Base-by-base conservation (phyloP, 2,888 invertebrate species). In the Tetragnatha montana region DNA sequence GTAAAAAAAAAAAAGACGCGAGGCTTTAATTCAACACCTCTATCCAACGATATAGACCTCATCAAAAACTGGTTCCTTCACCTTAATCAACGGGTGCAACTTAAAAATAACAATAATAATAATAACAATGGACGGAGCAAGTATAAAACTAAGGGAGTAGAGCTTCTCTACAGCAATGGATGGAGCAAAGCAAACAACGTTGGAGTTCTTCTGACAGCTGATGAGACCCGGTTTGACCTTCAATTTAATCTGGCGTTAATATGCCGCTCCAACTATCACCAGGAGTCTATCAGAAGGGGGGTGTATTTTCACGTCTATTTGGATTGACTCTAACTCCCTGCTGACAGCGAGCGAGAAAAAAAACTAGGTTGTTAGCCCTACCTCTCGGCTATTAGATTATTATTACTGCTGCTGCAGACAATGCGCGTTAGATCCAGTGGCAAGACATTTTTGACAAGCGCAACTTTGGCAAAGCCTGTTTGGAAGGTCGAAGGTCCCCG, bases 371-470 rank as follows among this genome's bases (percentile, higher is more conserved):
- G 81, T 81, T 85, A 71, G 81, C 70, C 81, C 78, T 81, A 76
- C 81, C 85, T 89, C 35, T 70, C 71, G 50, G 78, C 85, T 89
- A 86, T 85, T 85, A 81, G 75, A 79, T 88, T 89, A 85, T 85
- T 85, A 85, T 89, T 85, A 35, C 4, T 35, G 35, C 35, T 35
- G 76, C 85, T 89, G 21, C 81, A 89, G 89, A 89, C 89, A 89
- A 86, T 85, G 81, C 81, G 75, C 81, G 75, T 81, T 84, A 84
- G 81, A 81, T 85, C 22, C 89, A 76, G 89, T 89, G 89, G 89
- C 89, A 89, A 85, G 88, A 79, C 75, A 85, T 60, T 75, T n/a
- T 89, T 86, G 89, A 89, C 89, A 89, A 89, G 84, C 85, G 68
- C 22, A 82, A 47, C 87, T 82, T 86, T 68, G 35, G 35, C 1